Percentiles rank a stretch among this genome's conserved stretches.
Conservation (phyloP, 2,113 vertebrate genomes). For the Butorides virescens region DNA sequence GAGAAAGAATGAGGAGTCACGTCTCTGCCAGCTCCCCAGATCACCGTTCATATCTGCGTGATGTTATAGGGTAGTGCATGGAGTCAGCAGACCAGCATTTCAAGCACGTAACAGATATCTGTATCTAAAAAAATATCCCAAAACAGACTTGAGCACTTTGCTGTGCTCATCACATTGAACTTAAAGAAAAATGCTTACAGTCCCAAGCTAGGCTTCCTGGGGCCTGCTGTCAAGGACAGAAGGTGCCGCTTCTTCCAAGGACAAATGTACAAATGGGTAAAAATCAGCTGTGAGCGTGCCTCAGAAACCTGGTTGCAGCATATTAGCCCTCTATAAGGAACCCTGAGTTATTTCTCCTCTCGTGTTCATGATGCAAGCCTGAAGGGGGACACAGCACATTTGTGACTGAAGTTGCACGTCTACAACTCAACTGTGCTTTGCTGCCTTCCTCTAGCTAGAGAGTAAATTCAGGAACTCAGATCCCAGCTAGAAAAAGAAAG, state of each 20-base stretch:
- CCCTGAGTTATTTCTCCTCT: background rate
- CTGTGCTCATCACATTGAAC: background rate
- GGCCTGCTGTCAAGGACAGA: background rate
- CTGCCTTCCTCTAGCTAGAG: background rate
- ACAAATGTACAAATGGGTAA: background rate
- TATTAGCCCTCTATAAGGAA: background rate
- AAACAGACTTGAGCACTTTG: background rate
- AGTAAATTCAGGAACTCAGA: background rate
- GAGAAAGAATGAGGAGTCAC: background rate
- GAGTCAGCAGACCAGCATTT: background rate
- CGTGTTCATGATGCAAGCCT: background rate
- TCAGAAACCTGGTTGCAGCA: background rate
- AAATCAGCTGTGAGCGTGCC: background rate
- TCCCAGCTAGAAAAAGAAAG: background rate
- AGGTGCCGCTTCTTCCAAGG: background rate
- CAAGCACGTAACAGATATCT: background rate
- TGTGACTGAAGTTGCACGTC: background rate
- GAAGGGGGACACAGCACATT: background rate
- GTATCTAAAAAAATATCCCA: background rate
- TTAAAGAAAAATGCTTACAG: background rate
- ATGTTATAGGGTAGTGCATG: accelerated
- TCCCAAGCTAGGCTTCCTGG: background rate
- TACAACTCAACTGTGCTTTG: background rate
- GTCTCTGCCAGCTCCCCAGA: background rate
- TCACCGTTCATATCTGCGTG: accelerated